These are phyloP conservation scores for Xenopus tropicalis DNA, from an alignment of 2,113 vertebrate species.

Conservation along the genomic window DNA sequence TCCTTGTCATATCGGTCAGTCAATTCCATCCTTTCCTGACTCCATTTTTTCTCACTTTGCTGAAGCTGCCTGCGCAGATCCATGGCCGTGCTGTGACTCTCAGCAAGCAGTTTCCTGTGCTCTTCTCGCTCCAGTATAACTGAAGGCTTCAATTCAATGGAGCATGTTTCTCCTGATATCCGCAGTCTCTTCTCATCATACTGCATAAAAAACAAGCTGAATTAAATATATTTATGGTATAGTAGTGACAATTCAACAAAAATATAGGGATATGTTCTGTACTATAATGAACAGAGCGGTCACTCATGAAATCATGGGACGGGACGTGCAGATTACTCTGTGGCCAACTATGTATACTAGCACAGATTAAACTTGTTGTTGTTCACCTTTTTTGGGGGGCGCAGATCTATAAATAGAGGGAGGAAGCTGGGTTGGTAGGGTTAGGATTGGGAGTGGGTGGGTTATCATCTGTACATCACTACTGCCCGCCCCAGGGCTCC, in stretches of 20 bases:
- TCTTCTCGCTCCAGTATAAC: constrained; percentile 79
- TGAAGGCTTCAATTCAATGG: constrained; percentile 57
- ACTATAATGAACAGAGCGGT: background rate
- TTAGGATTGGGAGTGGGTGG: too few relatives aligned
- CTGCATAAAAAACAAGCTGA: constrained; percentile 53
- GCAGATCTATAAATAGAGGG: too few relatives aligned
- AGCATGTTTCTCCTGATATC: constrained; percentile 51
- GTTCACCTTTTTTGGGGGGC: too few relatives aligned
- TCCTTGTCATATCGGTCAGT: constrained; percentile 79
- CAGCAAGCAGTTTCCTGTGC: constrained; percentile 81
- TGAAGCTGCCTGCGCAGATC: constrained; percentile 91
- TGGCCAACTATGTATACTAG: too few relatives aligned
- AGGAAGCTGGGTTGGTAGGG: too few relatives aligned
- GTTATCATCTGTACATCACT: too few relatives aligned
- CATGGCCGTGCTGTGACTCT: constrained; percentile 80
- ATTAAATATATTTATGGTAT: background rate
- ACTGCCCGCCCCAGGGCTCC: too few relatives aligned
- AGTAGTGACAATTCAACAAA: background rate
- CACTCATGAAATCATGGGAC: too few relatives aligned
- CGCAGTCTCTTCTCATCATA: constrained; percentile 62
- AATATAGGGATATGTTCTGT: background rate
- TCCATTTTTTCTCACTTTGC: constrained; percentile 86
- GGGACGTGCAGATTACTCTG: too few relatives aligned
- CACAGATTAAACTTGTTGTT: too few relatives aligned
- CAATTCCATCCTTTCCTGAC: constrained; percentile 79